Evolutionary conservation across 2,888 invertebrate species (phyloP), one percentile per base, ranked within the genome.

Genomic region (Entomobrya proxima): DNA sequence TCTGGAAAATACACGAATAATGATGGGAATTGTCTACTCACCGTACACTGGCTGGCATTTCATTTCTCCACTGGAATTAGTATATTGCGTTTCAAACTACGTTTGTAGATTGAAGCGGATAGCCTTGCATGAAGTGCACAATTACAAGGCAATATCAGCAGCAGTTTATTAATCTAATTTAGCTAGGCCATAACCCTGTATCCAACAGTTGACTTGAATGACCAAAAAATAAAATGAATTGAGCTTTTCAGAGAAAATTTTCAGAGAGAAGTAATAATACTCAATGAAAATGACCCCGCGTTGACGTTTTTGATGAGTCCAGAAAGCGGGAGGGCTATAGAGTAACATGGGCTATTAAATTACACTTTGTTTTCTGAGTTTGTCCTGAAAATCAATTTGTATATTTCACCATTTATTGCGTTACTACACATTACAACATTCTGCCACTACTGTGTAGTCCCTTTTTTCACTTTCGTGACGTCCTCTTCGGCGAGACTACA

Each of bases 201-300:
- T 24, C 21, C 7, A 52, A 7, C 21, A n/a, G 32, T 35, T 61
- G 61, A 35, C 61, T 61, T 32, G 61, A 32, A n/a, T 61, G 35
- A n/a, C 32, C 3, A 32, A 61, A 61, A 61, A 61, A 61, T 61
- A 61, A 61, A 67, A 69, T 69, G 80, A 69, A 67, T 44, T 72
- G 40, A 69, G 81, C 80, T 81, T 69, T 72, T 61, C 58, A 61
- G 61, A 74, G 75, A 75, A 82, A 82, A 64, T 75, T 82, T 82
- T 75, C 75, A 40, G 40, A 82, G n/a, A n/a, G 47, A 82, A 75
- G 82, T 76, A 82, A 82, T 82, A 82, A 82, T 82, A 75, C 74
- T 82, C 82, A 82, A 82, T 74, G 75, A 76, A 69, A 75, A 82
- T 82, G 82, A 75, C 82, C 75, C 61, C 44, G 75, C 82, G 82